Evolutionary conservation across 2,113 vertebrate species (phyloP).

Genomic region (Mus spicilegus): DNA sequence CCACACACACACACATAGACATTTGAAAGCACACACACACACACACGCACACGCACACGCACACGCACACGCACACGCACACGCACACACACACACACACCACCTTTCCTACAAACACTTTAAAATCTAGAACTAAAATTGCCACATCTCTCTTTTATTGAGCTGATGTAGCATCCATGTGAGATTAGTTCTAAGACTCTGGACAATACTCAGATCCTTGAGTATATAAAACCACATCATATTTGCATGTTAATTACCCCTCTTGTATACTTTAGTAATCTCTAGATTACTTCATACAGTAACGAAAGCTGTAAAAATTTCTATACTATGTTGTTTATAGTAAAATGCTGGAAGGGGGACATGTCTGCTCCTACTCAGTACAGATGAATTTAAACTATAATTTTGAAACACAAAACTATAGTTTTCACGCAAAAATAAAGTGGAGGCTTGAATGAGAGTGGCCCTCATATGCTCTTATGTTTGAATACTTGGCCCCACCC

Average conservation of each 20-base stretch:
- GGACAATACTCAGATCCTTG: neutral
- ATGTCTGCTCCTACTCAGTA: neutral
- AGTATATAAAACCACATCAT: neutral
- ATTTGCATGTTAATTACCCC: neutral
- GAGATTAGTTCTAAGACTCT: neutral
- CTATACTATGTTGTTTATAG: neutral
- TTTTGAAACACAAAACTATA: neutral
- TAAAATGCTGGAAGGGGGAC: neutral
- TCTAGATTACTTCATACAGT: neutral
- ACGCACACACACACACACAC: neutral
- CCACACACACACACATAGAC: neutral
- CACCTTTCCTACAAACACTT: neutral
- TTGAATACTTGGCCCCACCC: neutral
- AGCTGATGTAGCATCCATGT: neutral
- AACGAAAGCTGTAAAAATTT: neutral
- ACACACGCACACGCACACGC: neutral
- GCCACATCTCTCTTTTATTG: neutral
- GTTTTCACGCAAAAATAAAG: neutral
- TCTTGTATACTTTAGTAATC: neutral
- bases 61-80: neutral
- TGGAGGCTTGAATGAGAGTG: neutral
- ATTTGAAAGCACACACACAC: neutral
- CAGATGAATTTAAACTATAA: neutral
- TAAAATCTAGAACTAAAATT: conserved; percentile 20
- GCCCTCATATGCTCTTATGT: neutral